Percentiles rank a stretch among this genome's conserved stretches.
Evolutionary conservation across 2,888 invertebrate species (phyloP).

Genomic region (Nomada hirtipes): DNA sequence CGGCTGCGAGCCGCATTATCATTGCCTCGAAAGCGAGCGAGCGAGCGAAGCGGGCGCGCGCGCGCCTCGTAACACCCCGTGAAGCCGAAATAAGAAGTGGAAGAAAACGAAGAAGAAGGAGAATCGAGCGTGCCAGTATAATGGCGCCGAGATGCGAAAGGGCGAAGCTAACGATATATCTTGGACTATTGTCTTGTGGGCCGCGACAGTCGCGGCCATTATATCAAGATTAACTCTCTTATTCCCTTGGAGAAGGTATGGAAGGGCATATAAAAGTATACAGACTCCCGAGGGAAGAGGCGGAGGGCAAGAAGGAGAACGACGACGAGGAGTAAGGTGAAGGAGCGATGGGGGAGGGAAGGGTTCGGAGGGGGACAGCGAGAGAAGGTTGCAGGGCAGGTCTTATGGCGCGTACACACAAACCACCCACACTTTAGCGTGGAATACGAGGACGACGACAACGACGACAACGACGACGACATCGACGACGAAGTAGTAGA

Average conservation of each 20-base stretch:
- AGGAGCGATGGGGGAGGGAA: not conserved
- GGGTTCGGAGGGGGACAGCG: constrained; percentile 34
- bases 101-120: constrained; percentile 62
- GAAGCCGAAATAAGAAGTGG: constrained; percentile 65
- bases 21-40: constrained; percentile 62
- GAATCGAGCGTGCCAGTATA: constrained; percentile 76
- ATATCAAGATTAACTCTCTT: constrained; percentile 84
- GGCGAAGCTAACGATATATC: constrained; percentile 83
- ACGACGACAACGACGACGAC: constrained; percentile 46
- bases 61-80: constrained; percentile 70
- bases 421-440: constrained; percentile 68
- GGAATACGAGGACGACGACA: constrained; percentile 61
- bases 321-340: constrained; percentile 30
- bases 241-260: constrained; percentile 77
- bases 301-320: constrained; percentile 55
- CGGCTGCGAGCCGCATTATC: constrained; percentile 68
- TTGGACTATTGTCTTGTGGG: constrained; percentile 83
- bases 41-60: constrained; percentile 9
- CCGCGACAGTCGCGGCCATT: constrained; percentile 84
- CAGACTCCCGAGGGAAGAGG: constrained; percentile 71
- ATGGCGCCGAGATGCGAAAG: constrained; percentile 78
- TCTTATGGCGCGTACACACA: constrained; percentile 76
- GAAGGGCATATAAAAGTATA: constrained; percentile 75
- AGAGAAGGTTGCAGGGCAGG: constrained; percentile 68
- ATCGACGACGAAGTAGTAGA: constrained; percentile 39